Percentiles rank a stretch among this genome's conserved stretches.
phyloP scores from a whole-genome alignment of 2,888 invertebrate species.

The Flexamia atlantica region DNA sequence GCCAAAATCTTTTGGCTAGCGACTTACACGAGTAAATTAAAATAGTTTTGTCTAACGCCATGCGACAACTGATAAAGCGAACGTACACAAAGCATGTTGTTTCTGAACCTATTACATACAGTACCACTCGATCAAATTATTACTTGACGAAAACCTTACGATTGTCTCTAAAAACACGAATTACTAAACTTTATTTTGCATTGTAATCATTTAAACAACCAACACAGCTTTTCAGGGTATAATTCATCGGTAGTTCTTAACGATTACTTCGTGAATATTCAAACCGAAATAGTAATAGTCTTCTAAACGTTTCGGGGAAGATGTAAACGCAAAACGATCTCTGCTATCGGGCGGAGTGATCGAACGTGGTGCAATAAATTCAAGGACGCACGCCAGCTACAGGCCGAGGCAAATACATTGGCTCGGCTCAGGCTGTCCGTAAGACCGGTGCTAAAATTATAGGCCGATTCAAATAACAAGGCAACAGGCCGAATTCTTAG shows the following conservation, averaged over 20 bases:
- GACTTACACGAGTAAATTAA: neutral
- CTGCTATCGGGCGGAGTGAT: neutral
- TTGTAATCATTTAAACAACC: too few relatives aligned
- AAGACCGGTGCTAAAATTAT: too few relatives aligned
- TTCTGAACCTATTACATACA: neutral
- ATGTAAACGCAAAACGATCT: neutral
- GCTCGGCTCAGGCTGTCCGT: too few relatives aligned
- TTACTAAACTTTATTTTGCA: too few relatives aligned
- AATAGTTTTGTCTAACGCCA: neutral
- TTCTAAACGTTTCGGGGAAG: neutral
- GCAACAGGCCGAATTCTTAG: too few relatives aligned
- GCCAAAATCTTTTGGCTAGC: constrained; percentile 7
- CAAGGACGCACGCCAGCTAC: neutral
- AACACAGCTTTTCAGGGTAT: too few relatives aligned
- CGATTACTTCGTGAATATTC: too few relatives aligned
- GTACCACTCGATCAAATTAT: neutral
- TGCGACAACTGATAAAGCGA: neutral
- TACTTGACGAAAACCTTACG: neutral
- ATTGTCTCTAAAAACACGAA: neutral
- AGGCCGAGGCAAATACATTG: too few relatives aligned
- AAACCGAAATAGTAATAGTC: too few relatives aligned
- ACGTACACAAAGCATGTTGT: neutral
- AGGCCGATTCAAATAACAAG: too few relatives aligned
- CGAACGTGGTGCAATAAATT: neutral
- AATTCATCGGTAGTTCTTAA: too few relatives aligned